Base-by-base conservation (phyloP, 2,113 vertebrate species). In the Puffinus mauretanicus region DNA sequence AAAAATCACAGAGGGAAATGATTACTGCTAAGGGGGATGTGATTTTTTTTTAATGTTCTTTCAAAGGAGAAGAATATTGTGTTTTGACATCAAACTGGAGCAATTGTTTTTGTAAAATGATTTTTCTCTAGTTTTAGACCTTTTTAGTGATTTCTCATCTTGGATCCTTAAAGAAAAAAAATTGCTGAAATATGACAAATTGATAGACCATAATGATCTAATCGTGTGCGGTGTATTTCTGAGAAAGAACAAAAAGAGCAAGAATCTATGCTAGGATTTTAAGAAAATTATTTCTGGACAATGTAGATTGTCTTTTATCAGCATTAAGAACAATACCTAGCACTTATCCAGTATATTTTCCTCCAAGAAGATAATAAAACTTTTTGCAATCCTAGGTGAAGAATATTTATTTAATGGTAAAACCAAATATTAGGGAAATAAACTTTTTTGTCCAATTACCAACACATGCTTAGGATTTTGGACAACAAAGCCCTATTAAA, bases 21-120 rank as follows among this genome's bases (percentile, higher is more conserved):
- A 69, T 69, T 92, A 80, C 89, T 95, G 87, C 57, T 19, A 67
- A 83, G 71, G 32, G 64, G 51, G 80, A 57, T 42, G 64, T 38
- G 88, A 78, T 51, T 62, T 64, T 65, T 66, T 64, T 52, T 8
- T 12, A 82, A 75, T 3, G 6, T 47, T 91, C 81, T 88, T 96
- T 75, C 51, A 58, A 9, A 49, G 78, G 73, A 93, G 90, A 67
- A 36, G 65, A 93, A 96, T 93, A 58, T 67, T 95, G 81, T 97
- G 93, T 97, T 97, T 97, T 97, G 97, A 97, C 97, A 98, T 46
- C 67, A 60, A 97, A 97, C 95, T 90, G 65, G 91, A 95, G 83
- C 88, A 83, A 57, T 95, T 96, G 92, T 87, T 95, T 97, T 95
- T 93, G 76, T 8, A 1, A 95, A 89, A 81, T 42, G 49, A 72